Percentiles rank a stretch among this genome's conserved stretches.
Conservation (phyloP, 1,140 invertebrate species). For the fruit fly (Drosophila melanogaster) region Release_6_plus_ISO1_MT NT_037436.4:12714001-12714500, state of each 20-base stretch:
- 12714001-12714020: slow-evolving; percentile 51
- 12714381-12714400: slow-evolving; percentile 35
- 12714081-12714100: slow-evolving; percentile 72
- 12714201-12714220: not conserved
- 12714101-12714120: slow-evolving; percentile 81
- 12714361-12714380: not conserved
- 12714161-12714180: not conserved
- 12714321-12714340: not conserved
- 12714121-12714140: slow-evolving; percentile 82
- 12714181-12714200: slow-evolving; percentile 10
- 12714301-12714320: not conserved
- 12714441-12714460: slow-evolving; percentile 32
- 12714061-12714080: slow-evolving; percentile 77
- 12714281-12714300: no score
- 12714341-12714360: not conserved
- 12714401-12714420: slow-evolving; percentile 17
- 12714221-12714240: no score
- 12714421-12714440: slow-evolving; percentile 35
- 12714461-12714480: slow-evolving; percentile 18
- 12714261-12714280: no score
- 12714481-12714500: slow-evolving; percentile 55
- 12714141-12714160: slow-evolving; percentile 14
- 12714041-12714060: slow-evolving; percentile 66
- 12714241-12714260: no score
- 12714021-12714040: slow-evolving; percentile 79